These are phyloP conservation scores for Anthrax anthrax DNA, from an alignment of 2,888 invertebrate species.

Conservation along the genomic window DNA sequence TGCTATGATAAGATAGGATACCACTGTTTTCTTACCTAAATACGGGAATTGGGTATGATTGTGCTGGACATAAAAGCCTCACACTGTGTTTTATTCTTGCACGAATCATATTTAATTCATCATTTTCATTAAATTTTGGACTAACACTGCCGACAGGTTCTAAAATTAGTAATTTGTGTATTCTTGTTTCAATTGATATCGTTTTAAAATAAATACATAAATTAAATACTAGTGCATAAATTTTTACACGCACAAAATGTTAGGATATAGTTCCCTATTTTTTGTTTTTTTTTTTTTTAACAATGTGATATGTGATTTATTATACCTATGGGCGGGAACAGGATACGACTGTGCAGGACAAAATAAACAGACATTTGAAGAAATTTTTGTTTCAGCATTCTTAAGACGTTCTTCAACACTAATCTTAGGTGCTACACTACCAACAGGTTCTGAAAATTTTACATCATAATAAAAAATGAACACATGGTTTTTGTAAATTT, in stretches of 20 bases:
- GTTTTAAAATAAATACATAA: too few relatives aligned
- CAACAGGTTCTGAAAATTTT: conserved; percentile 38
- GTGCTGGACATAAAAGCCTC: conserved; percentile 50
- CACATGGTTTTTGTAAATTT: too few relatives aligned
- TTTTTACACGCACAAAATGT: too few relatives aligned
- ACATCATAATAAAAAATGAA: too few relatives aligned
- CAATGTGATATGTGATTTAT: not conserved
- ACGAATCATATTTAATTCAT: conserved; percentile 18
- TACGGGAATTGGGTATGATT: conserved; percentile 55
- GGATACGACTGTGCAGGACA: conserved; percentile 58
- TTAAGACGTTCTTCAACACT: conserved; percentile 44
- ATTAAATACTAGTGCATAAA: too few relatives aligned
- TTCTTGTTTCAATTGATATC: too few relatives aligned
- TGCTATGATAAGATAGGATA: not conserved
- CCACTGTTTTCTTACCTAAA: conserved; percentile 3
- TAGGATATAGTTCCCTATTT: too few relatives aligned
- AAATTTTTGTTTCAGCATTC: conserved; percentile 34
- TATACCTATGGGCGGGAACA: conserved; percentile 44
- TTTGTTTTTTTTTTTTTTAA: not conserved
- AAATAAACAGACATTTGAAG: conserved; percentile 27
- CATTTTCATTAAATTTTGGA: conserved; percentile 45
- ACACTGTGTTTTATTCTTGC: not conserved
- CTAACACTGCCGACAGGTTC: conserved; percentile 39
- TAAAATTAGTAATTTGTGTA: conserved; percentile 10
- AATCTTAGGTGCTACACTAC: conserved; percentile 38